Base-by-base conservation (phyloP, 1,140 invertebrate genomes). In the Cryptotermes secundus region DNA sequence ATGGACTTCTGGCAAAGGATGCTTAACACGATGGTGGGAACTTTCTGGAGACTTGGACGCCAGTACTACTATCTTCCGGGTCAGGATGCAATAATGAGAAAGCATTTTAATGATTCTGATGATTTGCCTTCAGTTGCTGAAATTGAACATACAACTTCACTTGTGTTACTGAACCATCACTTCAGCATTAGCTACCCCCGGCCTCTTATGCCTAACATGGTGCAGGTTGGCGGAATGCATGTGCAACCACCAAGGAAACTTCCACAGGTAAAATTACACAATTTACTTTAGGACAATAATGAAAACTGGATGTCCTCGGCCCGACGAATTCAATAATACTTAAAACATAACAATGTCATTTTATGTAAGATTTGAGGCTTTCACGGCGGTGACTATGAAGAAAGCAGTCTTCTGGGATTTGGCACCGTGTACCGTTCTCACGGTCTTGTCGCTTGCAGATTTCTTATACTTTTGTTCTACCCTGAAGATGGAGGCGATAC, bases 151-250 rank as follows among this genome's bases (percentile, higher is more conserved):
- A 88, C 89, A 80, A 84, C 87, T 7, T 88, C 87, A 16, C 83
- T 93, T 6, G 86, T 91, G 34, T 86, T 93, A 24, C 85, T 90
- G 0, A 92, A 92, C 84, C 87, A 87, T 53, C 91, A 92, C 84
- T 90, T 90, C 83, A 89, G 88, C 86, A 89, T 90, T 81, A 88
- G 89, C 81, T 84, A 86, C 26, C 88, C 90, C 26, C 86, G 87
- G n/a, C 91, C 92, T 3, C 89, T 89, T 34, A 86, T 92, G 34
- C 91, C 92, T 1, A 91, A 91, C 87, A 89, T 93, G 79, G 89
- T 92, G 36, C 91, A 93, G 87, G 90, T 94, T 83, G 93, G 92
- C 45, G 93, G 92, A 36, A 87, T 93, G 65, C 92, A 93, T 87
- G 89, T 93, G 53, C 89, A 89, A 53, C 87, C 88, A 59, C 83